phyloP scores from a whole-genome alignment of 2,888 invertebrate species.

The Leucophenga maculata region DNA sequence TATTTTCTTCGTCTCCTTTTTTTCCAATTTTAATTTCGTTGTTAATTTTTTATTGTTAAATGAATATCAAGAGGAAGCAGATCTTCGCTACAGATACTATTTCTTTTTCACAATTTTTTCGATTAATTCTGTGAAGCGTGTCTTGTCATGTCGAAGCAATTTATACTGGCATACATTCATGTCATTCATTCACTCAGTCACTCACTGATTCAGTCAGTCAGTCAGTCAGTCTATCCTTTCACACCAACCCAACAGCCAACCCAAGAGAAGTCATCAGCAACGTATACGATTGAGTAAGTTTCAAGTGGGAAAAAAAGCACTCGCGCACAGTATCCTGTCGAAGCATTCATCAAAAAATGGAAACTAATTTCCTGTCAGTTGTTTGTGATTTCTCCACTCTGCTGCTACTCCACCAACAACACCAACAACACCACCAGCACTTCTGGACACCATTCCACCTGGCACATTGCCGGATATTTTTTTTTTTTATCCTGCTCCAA shows the following conservation, averaged over 20 bases:
- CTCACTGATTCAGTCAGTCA: not conserved
- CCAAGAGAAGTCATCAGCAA: constrained; percentile 37
- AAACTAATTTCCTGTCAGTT: constrained; percentile 72
- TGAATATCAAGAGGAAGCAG: constrained; percentile 57
- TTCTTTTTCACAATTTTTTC: constrained; percentile 40
- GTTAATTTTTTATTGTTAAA: constrained; percentile 62
- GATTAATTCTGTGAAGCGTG: constrained; percentile 51
- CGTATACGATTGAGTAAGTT: constrained; percentile 31
- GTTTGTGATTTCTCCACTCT: constrained; percentile 53
- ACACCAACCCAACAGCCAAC: constrained; percentile 27
- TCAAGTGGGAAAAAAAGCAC: constrained; percentile 32
- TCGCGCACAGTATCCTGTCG: constrained; percentile 65
- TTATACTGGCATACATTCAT: constrained; percentile 47
- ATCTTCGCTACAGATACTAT: no score
- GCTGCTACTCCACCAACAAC: not conserved
- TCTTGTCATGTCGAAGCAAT: constrained; percentile 63
- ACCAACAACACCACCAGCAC: not conserved
- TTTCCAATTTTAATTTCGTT: constrained; percentile 28
- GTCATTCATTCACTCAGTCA: not conserved
- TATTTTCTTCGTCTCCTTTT: not conserved
- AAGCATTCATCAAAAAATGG: constrained; percentile 72
- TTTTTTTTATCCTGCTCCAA: constrained; percentile 7
- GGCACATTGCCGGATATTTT: not conserved
- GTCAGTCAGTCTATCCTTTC: constrained; percentile 56
- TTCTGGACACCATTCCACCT: not conserved